phyloP scores from a whole-genome alignment of 1,140 invertebrate genomes.

The Akabosia matsudoensis region DNA sequence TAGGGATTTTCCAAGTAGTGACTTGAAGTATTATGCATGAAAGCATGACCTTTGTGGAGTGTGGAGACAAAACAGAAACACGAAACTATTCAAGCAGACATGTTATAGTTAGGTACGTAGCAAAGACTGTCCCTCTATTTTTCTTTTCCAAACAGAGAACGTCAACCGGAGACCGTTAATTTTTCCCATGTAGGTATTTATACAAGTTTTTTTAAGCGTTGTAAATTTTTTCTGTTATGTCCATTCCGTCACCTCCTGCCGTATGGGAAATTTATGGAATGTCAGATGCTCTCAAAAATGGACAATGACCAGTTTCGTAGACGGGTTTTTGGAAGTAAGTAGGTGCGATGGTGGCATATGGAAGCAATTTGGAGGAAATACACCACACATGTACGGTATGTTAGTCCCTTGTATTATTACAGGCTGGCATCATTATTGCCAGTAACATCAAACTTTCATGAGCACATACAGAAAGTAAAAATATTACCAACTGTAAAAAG shows the following conservation, averaged over 20 bases:
- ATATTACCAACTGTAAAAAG: background rate
- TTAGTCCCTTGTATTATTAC: no score
- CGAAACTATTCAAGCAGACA: no score
- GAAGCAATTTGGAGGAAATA: background rate
- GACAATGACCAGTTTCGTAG: constrained; percentile 7
- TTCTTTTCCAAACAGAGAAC: no score
- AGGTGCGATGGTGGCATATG: background rate
- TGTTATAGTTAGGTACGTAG: no score
- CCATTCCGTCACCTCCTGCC: background rate
- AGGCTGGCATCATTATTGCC: no score
- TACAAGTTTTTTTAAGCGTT: background rate
- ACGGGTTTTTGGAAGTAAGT: background rate
- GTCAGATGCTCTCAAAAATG: background rate
- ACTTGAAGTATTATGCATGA: no score
- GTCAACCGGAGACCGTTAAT: background rate
- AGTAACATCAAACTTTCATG: no score
- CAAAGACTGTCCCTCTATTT: no score
- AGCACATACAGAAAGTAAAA: no score
- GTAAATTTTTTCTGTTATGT: constrained; percentile 1
- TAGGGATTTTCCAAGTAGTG: no score
- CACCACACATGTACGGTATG: background rate
- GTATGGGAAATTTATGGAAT: constrained; percentile 21
- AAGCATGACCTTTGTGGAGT: no score
- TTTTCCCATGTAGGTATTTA: background rate
- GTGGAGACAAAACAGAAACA: no score